Percentiles rank a stretch among this genome's conserved stretches.
These are phyloP conservation scores for Thymelicus sylvestris DNA, from an alignment of 2,888 invertebrate genomes.

Conservation along the genomic window DNA sequence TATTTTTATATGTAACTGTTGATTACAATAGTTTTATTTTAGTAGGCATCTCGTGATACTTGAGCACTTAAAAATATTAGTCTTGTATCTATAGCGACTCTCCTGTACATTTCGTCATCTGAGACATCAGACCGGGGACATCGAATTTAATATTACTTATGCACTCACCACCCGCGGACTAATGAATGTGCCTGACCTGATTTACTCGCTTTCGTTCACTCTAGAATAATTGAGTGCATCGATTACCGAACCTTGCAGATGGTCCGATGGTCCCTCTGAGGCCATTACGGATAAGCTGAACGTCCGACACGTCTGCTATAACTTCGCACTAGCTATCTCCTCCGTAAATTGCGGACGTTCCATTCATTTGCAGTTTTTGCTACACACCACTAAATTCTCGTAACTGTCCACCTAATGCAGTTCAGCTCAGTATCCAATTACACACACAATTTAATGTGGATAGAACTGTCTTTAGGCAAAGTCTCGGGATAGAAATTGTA, in stretches of 20 bases:
- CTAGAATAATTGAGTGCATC: slow-evolving; percentile 37
- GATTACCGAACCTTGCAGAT: slow-evolving; percentile 31
- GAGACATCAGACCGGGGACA: background rate
- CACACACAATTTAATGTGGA: background rate
- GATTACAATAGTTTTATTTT: no score
- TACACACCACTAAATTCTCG: slow-evolving; percentile 13
- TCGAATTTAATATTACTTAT: slow-evolving; percentile 18
- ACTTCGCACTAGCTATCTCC: slow-evolving; percentile 27
- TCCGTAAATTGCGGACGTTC: slow-evolving; percentile 32
- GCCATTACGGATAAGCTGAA: slow-evolving; percentile 23
- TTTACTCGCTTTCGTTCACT: slow-evolving; percentile 35
- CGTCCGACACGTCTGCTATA: slow-evolving; percentile 24
- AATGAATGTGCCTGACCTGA: slow-evolving; percentile 34
- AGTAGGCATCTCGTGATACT: no score
- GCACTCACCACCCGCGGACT: slow-evolving; percentile 22
- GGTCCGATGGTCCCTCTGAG: slow-evolving; percentile 36
- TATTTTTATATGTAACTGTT: no score
- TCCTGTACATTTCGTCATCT: background rate
- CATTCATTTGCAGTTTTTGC: slow-evolving; percentile 31
- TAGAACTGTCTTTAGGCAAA: background rate
- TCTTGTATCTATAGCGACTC: no score
- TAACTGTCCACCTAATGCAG: slow-evolving; percentile 20
- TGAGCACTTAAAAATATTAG: no score
- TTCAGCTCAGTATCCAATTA: slow-evolving; percentile 18
- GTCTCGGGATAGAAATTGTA: background rate